phyloP scores from a whole-genome alignment of 2,888 invertebrate genomes.

The Siphlonurus alternatus region DNA sequence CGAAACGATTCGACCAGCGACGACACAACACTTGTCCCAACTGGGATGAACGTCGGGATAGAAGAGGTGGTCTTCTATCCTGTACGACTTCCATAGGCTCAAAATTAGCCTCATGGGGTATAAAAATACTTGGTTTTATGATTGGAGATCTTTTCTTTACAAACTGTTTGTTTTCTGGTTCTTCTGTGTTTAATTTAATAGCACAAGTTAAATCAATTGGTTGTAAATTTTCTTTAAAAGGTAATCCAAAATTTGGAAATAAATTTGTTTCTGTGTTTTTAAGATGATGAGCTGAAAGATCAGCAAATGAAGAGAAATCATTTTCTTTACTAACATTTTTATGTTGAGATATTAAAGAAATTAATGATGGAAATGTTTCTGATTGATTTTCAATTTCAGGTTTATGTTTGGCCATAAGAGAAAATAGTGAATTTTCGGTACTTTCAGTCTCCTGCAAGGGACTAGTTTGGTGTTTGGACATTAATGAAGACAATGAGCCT shows the following conservation, averaged over 20 bases:
- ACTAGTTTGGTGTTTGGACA: no score
- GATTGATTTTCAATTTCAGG: not conserved
- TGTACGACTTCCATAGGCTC: not conserved
- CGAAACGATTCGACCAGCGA: slow-evolving; percentile 20
- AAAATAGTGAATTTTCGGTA: not conserved
- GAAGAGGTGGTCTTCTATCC: slow-evolving; percentile 12
- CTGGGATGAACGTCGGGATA: slow-evolving; percentile 23
- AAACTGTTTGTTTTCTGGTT: not conserved
- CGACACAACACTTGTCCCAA: slow-evolving; percentile 34
- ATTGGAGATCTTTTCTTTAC: not conserved
- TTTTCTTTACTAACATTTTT: not conserved
- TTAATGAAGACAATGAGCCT: no score
- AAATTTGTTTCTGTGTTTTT: not conserved
- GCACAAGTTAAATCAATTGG: not conserved
- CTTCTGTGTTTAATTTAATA: not conserved
- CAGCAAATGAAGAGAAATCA: not conserved
- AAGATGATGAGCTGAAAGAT: not conserved
- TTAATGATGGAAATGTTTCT: not conserved
- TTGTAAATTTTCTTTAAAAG: not conserved
- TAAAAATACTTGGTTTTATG: not conserved
- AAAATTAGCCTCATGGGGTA: not conserved
- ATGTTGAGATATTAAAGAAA: not conserved
- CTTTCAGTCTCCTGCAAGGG: not conserved
- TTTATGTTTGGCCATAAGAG: not conserved
- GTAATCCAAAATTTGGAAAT: not conserved